Base-by-base conservation (phyloP, 2,797 vertebrate species). In the Esox masquinongy region DNA sequence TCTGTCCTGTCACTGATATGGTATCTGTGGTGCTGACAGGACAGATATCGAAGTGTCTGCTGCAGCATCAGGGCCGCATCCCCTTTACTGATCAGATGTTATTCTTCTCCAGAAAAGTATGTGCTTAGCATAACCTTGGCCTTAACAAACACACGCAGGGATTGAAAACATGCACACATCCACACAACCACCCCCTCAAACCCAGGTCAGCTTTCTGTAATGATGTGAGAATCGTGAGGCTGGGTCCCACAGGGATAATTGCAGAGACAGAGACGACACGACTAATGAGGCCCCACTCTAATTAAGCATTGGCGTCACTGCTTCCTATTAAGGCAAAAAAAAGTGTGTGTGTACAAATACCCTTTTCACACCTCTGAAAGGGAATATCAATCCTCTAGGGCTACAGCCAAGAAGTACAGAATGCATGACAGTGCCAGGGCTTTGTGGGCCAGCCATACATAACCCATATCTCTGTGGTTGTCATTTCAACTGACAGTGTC, bases 261-360 rank as follows among this genome's bases (percentile, higher is more conserved):
- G 87, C 83, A 88, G 82, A 84, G 78, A 87, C 74, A 77, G 85
- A 88, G 87, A 87, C 84, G 75, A 31, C 69, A 78, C 11, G 50
- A 83, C 90, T 94, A 93, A 92, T 92, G 91, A 93, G 85, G 87
- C 86, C 82, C 85, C 85, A 78, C 87, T 81, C 88, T 90, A 93
- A 94, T 94, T 93, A 93, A 87, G 85, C 80, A 77, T 63, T 74
- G 78, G 86, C 92, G 89, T 91, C 36, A 68, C 70, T 76, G 64
- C 68, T 56, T 15, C 29, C 39, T 43, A n/a, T 64, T 8, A 85
- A 1, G 6, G 43, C 9, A 11, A 47, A 47, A 14, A 47, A 14
- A 29, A n/a, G 24, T 17, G 50, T 34, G 17, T 53, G 72, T 61
- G 72, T 59, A n/a, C 56, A 59, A n/a, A 24, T 59, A 59, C 56